These are phyloP conservation scores for Neosilurus mollespiculum DNA, from an alignment of 2,797 vertebrate species.

Conservation along the genomic window DNA sequence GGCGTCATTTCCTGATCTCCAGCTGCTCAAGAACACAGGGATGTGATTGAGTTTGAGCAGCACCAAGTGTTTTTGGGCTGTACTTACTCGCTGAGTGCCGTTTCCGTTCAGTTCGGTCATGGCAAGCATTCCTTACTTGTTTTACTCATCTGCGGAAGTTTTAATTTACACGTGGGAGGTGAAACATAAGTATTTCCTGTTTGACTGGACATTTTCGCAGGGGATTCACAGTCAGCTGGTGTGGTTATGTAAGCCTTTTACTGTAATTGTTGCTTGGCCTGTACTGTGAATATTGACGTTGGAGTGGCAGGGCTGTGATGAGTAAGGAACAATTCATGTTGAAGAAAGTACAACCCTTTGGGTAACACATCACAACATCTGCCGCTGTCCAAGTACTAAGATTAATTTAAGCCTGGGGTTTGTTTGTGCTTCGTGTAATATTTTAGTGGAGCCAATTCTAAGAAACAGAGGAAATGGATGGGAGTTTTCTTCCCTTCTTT, in stretches of 20 bases:
- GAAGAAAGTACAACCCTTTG: background rate
- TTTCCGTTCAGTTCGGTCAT: background rate
- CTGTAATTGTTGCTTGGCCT: background rate
- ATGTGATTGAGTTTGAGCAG: constrained; percentile 1
- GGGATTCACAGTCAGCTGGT: background rate
- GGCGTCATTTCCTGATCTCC: background rate
- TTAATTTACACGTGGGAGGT: background rate
- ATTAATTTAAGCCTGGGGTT: background rate
- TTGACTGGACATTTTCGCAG: background rate
- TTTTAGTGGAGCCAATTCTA: background rate
- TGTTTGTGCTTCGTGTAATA: background rate
- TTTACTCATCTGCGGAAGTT: background rate
- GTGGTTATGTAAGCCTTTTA: constrained; percentile 5
- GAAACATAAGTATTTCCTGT: constrained; percentile 29
- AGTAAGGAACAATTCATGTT: background rate
- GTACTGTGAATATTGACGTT: background rate
- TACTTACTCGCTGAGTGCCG: background rate
- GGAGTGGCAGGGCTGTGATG: background rate
- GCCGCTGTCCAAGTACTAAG: background rate
- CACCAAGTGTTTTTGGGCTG: background rate
- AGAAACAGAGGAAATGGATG: background rate
- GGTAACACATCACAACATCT: constrained; percentile 26
- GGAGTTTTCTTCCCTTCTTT: background rate
- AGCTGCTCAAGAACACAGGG: background rate
- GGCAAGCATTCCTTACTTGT: background rate